Percentiles rank a stretch among this genome's conserved stretches.
phyloP scores from a whole-genome alignment of 2,888 invertebrate genomes.

The Stenodema calcarata region DNA sequence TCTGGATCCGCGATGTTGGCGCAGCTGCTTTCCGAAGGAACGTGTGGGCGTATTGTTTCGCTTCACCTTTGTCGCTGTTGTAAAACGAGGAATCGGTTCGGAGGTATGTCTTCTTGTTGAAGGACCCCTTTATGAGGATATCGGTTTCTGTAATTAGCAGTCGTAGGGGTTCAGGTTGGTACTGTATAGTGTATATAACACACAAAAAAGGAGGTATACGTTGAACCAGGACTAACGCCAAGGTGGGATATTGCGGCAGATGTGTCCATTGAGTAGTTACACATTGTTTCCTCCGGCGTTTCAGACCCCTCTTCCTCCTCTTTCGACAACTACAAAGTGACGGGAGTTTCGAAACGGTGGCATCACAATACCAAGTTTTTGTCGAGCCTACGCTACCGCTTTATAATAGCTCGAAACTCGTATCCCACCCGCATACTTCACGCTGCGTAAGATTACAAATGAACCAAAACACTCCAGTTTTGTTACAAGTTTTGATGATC shows the following conservation, averaged over 20 bases:
- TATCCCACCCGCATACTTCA: slow-evolving; percentile 9
- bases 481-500: too few species aligned
- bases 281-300: not conserved
- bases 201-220: not conserved
- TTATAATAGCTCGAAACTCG: not conserved
- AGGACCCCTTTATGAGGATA: not conserved
- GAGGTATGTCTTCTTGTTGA: not conserved
- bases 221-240: not conserved
- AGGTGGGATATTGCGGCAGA: not conserved
- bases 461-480: too few species aligned
- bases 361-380: slow-evolving; percentile 26
- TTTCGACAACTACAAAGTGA: not conserved
- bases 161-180: not conserved
- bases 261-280: not conserved
- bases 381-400: slow-evolving; percentile 29
- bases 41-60: slow-evolving; percentile 14
- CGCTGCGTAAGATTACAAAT: too few species aligned
- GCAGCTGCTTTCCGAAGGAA: not conserved
- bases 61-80: not conserved
- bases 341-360: slow-evolving; percentile 2
- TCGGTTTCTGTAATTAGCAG: not conserved
- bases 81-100: not conserved
- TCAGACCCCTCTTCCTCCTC: not conserved
- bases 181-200: too few species aligned
- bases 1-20: slow-evolving; percentile 6